These are phyloP conservation scores for Oryctolagus cuniculus DNA, from an alignment of 2,113 vertebrate genomes.

Conservation along the genomic window DNA sequence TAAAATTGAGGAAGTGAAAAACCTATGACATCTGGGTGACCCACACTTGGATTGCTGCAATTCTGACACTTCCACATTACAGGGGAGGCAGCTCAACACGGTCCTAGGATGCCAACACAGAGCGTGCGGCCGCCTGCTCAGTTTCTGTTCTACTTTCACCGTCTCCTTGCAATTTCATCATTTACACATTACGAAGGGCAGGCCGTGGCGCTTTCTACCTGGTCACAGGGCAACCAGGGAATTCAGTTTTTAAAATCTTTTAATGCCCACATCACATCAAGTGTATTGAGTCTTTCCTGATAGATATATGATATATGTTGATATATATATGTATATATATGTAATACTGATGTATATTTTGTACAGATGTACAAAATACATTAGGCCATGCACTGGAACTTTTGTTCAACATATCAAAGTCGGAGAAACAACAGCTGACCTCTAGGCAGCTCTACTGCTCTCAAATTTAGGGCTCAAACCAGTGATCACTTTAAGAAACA, in stretches of 20 bases:
- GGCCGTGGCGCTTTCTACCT: not conserved
- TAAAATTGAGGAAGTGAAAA: not conserved
- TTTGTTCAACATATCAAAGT: not conserved
- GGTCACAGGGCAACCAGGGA: not conserved
- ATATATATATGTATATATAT: not conserved
- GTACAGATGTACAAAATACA: not conserved
- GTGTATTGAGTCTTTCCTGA: not conserved
- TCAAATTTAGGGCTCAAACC: not conserved
- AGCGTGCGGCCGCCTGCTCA: not conserved
- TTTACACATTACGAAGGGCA: not conserved
- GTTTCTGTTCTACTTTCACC: accelerated
- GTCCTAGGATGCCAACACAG: accelerated
- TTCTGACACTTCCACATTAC: accelerated
- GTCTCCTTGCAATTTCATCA: not conserved
- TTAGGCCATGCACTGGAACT: not conserved
- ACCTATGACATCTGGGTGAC: not conserved
- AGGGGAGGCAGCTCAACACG: accelerated
- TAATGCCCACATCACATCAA: not conserved
- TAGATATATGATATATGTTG: not conserved
- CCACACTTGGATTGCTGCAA: not conserved
- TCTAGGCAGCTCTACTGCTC: not conserved
- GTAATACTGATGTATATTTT: not conserved
- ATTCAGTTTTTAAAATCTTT: not conserved
- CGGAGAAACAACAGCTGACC: not conserved
- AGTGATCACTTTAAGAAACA: not conserved